phyloP scores from a whole-genome alignment of 1,140 invertebrate species.

The Acyrthosiphon pisum region DNA sequence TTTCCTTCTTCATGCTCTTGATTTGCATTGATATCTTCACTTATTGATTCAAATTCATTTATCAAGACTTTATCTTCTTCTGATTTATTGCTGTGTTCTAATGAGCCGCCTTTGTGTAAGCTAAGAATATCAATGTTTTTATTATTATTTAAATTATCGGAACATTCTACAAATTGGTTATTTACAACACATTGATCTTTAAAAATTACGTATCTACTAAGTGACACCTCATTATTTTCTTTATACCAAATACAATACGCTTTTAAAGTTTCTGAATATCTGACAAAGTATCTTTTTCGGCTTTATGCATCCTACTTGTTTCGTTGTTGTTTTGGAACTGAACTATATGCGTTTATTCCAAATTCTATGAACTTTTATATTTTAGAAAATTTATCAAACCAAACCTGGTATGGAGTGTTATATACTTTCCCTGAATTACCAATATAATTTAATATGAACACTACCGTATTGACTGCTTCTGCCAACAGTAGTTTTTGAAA shows the following conservation, averaged over 20 bases:
- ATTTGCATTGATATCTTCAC: background rate
- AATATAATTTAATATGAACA: constrained; percentile 60
- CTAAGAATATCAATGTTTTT: background rate
- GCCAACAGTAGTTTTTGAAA: constrained; percentile 35
- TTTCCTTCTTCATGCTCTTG: background rate
- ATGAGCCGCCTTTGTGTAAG: background rate
- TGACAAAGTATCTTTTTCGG: constrained; percentile 62
- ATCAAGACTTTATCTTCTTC: background rate
- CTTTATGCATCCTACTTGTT: constrained; percentile 62
- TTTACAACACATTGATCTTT: too few relatives aligned
- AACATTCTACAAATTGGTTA: background rate
- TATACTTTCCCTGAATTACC: constrained; percentile 49
- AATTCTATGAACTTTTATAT: constrained; percentile 62
- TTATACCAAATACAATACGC: too few relatives aligned
- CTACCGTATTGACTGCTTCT: constrained; percentile 61
- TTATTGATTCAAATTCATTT: background rate
- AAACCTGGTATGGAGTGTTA: constrained; percentile 61
- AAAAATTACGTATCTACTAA: too few relatives aligned
- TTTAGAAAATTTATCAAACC: constrained; percentile 58
- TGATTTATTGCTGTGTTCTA: background rate
- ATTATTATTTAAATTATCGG: background rate
- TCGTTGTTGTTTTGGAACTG: constrained; percentile 60
- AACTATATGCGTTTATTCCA: constrained; percentile 62
- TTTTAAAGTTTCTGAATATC: constrained; percentile 62
- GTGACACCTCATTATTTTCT: too few relatives aligned